Conservation (phyloP, 2,797 vertebrate species). For the Craterocephalus amniculus region DNA sequence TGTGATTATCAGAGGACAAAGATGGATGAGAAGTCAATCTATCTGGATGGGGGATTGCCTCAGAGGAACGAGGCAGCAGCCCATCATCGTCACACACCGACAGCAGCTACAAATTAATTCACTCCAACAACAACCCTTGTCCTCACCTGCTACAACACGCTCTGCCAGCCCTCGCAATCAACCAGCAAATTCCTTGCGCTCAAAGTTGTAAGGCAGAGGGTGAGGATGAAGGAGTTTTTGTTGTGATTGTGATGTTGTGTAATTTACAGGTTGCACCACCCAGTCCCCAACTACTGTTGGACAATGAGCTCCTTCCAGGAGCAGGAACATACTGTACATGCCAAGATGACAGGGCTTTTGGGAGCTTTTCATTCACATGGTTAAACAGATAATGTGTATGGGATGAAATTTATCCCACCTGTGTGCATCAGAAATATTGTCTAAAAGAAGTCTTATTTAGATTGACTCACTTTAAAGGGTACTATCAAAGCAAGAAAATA, state of each 20-base stretch:
- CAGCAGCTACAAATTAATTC: constrained; percentile 76
- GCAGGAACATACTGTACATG: constrained; percentile 64
- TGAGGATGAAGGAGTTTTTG: constrained; percentile 36
- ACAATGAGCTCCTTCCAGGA: constrained; percentile 49
- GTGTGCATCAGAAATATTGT: constrained; percentile 4
- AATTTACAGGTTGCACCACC: constrained; percentile 63
- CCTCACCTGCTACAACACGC: constrained; percentile 80
- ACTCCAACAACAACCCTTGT: constrained; percentile 67
- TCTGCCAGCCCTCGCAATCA: constrained; percentile 65
- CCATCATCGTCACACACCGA: constrained; percentile 29
- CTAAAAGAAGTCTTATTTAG: not conserved
- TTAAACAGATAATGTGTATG: constrained; percentile 33
- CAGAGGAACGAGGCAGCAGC: constrained; percentile 31
- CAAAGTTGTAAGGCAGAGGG: constrained; percentile 36
- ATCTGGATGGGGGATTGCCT: constrained; percentile 27
- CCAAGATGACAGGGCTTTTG: constrained; percentile 47
- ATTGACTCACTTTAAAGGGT: not conserved
- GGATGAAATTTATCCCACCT: constrained; percentile 36
- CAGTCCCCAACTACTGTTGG: constrained; percentile 6
- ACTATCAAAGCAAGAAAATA: constrained; percentile 8
- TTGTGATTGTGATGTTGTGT: constrained; percentile 65
- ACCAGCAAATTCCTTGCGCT: constrained; percentile 76
- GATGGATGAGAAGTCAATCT: constrained; percentile 34
- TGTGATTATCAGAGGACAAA: constrained; percentile 53
- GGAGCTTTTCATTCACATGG: constrained; percentile 34